phyloP scores from a whole-genome alignment of 2,888 invertebrate genomes.

The Theristus sp. region DNA sequence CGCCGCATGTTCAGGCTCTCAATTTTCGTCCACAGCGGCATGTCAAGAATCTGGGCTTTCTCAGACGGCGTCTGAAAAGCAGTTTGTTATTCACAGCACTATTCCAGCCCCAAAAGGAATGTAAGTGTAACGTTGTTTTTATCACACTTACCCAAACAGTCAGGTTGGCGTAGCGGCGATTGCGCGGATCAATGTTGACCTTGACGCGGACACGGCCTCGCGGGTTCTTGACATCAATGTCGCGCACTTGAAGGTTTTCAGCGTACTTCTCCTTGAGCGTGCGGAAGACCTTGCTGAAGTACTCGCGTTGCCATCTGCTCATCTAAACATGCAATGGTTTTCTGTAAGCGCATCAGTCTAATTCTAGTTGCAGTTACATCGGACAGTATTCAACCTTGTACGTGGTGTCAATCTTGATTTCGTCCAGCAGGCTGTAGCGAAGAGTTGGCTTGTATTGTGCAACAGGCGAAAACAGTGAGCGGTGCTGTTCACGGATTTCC shows the following conservation, averaged over 20 bases:
- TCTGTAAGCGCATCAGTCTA: background rate
- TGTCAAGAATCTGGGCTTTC: constrained; percentile 8
- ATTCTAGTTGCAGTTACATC: background rate
- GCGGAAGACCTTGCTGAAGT: constrained; percentile 1
- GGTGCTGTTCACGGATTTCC: background rate
- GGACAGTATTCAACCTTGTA: background rate
- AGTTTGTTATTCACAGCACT: background rate
- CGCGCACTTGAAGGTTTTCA: constrained; percentile 2
- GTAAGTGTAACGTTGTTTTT: background rate
- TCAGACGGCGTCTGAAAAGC: constrained; percentile 9
- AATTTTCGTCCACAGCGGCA: constrained; percentile 9
- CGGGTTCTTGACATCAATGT: constrained; percentile 3
- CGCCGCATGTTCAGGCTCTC: constrained; percentile 5
- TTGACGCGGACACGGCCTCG: background rate
- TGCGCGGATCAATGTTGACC: constrained; percentile 17
- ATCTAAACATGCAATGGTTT: background rate
- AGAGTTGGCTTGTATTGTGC: background rate
- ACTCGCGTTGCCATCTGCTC: background rate
- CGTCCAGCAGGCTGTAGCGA: background rate
- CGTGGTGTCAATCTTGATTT: background rate
- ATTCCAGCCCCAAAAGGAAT: too few species aligned
- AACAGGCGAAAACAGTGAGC: background rate
- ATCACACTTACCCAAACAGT: constrained; percentile 10
- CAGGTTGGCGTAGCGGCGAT: constrained; percentile 17
- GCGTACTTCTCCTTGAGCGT: constrained; percentile 4